A percentile compares a stretch with the other conserved stretches of the same genome.
phyloP scores from a whole-genome alignment of 2,113 vertebrate species.

The Myiopsitta monachus region DNA sequence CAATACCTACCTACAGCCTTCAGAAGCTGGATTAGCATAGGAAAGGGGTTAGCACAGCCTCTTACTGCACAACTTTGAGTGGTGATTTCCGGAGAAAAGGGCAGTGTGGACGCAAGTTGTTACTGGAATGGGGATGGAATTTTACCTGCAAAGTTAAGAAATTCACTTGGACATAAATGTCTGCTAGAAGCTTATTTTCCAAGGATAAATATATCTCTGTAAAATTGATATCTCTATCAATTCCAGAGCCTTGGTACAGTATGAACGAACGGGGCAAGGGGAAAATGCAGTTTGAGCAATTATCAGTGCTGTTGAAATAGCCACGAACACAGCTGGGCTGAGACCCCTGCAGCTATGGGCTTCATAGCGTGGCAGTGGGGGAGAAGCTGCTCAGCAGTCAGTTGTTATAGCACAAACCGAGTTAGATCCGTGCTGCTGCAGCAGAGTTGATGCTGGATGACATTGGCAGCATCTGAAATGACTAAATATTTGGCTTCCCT shows the following conservation, averaged over 20 bases:
- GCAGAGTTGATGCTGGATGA: neutral
- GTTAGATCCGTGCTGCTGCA: neutral
- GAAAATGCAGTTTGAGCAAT: neutral
- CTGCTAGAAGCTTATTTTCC: neutral
- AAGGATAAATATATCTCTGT: neutral
- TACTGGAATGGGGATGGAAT: neutral
- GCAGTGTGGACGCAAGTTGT: neutral
- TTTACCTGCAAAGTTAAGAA: neutral
- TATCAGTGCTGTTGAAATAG: neutral
- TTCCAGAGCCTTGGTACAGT: neutral
- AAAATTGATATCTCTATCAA: neutral
- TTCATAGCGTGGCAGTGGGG: neutral
- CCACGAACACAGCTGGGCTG: neutral
- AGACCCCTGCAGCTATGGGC: neutral
- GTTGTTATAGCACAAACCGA: neutral
- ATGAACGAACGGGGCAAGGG: neutral
- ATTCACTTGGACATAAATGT: neutral
- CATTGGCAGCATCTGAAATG: neutral
- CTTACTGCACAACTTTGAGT: neutral
- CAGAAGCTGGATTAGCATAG: neutral
- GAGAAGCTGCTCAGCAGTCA: neutral
- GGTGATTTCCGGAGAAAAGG: neutral
- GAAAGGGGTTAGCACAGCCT: neutral
- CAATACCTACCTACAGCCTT: neutral
- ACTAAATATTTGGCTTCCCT: constrained; percentile 27